Conservation (phyloP, 2,888 invertebrate genomes). For the Ophion ventricosus region DNA sequence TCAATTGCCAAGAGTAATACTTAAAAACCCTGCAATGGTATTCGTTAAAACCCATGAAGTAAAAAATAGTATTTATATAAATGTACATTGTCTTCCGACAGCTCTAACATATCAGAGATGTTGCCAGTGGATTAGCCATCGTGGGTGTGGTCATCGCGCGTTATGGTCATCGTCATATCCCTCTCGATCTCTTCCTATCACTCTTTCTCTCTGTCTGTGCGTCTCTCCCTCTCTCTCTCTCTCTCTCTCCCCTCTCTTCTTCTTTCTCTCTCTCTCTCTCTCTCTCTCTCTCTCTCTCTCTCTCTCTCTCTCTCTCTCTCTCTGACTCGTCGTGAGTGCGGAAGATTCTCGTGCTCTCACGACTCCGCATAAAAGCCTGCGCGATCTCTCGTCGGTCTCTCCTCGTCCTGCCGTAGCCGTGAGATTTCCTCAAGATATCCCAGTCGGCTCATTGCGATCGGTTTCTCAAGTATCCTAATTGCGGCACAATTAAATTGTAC, state of each 20-base stretch:
- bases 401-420: neutral
- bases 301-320: neutral
- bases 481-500: neutral
- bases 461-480: conserved; percentile 2
- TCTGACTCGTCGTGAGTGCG: neutral
- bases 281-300: conserved; percentile 14
- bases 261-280: neutral
- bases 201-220: neutral
- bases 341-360: conserved; percentile 25
- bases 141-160: conserved; percentile 56
- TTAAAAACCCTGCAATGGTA: no score
- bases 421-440: conserved; percentile 23
- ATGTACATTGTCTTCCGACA: conserved; percentile 30
- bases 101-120: conserved; percentile 32
- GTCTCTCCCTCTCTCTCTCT: conserved; percentile 7
- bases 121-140: conserved; percentile 30
- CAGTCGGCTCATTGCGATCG: neutral
- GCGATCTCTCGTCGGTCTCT: conserved; percentile 21
- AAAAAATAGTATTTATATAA: neutral
- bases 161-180: conserved; percentile 51
- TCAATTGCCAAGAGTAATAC: no score
- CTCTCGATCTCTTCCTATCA: neutral
- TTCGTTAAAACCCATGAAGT: no score
- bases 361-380: conserved; percentile 11
- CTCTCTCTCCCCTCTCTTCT: neutral